Evolutionary conservation across 2,113 vertebrate species (phyloP), one percentile per base, ranked within the genome.

Genomic region (Lucifuga dentata): DNA sequence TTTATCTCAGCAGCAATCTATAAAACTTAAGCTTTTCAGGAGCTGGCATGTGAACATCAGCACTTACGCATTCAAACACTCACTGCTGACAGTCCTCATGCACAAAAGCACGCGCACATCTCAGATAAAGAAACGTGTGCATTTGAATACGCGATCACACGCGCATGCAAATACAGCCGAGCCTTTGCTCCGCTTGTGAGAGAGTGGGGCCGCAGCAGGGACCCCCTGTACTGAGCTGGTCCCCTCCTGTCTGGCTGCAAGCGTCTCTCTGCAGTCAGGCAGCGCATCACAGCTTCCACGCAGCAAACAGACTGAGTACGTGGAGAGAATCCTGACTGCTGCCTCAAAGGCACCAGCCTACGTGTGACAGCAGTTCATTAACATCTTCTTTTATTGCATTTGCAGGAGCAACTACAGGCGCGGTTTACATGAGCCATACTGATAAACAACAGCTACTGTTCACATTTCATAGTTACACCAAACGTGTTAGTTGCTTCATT

Each of bases 331-430:
- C 80, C 84, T 62, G 84, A 90, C 86, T 61, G 68, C 66, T 35
- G 71, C 85, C 82, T 88, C 85, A 85, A 83, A 89, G 88, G 85
- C 83, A 65, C 66, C 80, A 69, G 82, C 65, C 85, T 73, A 75
- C 66, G 76, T 86, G 85, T 84, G 86, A 87, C 86, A 86, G 86
- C 77, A 81, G 63, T 83, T 88, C 86, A 89, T 89, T 89, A 90
- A 83, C 81, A 81, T 86, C 78, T 76, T 66, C 68, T 55, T 86
- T 78, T 56, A 81, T 65, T 68, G 64, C 29, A 23, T 73, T 64
- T 73, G 62, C 83, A 64, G 65, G 46, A 79, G 73, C 78, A 62
- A 70, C 68, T 61, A 65, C 68, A 64, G 59, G 57, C 80, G 38
- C 5, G 23, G 68, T 68, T n/a, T 52, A 55, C 73, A 76, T 20